Evolutionary conservation across 2,797 vertebrate species (phyloP).

Genomic region (Bradypodion ventrale): DNA sequence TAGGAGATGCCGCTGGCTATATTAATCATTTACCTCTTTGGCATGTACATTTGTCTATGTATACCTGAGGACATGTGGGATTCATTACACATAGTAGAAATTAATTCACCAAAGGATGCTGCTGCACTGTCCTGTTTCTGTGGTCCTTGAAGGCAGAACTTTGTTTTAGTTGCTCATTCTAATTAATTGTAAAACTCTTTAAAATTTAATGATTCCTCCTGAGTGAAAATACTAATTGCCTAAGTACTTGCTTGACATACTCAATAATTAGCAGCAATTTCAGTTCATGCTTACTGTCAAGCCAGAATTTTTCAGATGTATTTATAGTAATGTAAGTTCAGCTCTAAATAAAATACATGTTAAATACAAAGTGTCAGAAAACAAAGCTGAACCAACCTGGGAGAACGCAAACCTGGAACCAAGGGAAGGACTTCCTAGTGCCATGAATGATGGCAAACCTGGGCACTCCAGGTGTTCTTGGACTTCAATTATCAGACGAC

Average conservation of each 20-base stretch:
- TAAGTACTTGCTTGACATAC: constrained; percentile 43
- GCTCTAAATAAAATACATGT: constrained; percentile 40
- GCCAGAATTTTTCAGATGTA: constrained; percentile 23
- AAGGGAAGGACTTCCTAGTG: constrained; percentile 36
- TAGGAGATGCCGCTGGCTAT: background rate
- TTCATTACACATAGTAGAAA: background rate
- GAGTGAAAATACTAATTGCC: constrained; percentile 47
- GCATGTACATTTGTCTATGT: background rate
- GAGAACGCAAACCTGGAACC: constrained; percentile 29
- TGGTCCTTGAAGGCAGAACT: constrained; percentile 48
- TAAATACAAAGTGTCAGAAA: constrained; percentile 29
- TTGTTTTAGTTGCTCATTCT: constrained; percentile 23
- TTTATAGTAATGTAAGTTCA: background rate
- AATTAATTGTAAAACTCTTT: constrained; percentile 39
- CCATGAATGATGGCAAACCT: too few species aligned
- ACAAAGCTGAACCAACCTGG: constrained; percentile 9
- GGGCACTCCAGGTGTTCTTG: too few species aligned
- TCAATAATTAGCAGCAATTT: constrained; percentile 35
- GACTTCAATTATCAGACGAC: too few species aligned
- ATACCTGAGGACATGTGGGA: background rate
- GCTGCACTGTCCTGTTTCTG: constrained; percentile 25
- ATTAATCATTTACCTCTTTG: background rate
- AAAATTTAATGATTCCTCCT: constrained; percentile 64
- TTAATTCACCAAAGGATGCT: constrained; percentile 25
- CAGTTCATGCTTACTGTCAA: constrained; percentile 37